Evolutionary conservation across 2,888 invertebrate genomes (phyloP).

Genomic region (Meganola albula): DNA sequence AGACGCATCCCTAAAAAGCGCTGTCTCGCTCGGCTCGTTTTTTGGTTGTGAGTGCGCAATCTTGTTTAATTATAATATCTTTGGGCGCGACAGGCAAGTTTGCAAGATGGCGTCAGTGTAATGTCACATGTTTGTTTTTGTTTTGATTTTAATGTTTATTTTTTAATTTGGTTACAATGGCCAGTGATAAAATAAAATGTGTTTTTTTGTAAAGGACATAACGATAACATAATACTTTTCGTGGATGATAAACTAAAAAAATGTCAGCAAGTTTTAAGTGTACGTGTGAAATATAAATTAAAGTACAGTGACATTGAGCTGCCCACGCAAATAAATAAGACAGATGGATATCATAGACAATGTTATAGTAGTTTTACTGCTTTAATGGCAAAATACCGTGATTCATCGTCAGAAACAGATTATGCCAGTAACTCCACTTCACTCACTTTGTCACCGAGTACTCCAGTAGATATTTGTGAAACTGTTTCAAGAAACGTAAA

Average conservation of each 20-base stretch:
- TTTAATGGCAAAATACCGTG: slow-evolving; percentile 16
- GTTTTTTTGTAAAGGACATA: slow-evolving; percentile 10
- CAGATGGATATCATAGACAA: slow-evolving; percentile 16
- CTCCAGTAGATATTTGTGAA: no score
- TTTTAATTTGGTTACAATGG: slow-evolving; percentile 8
- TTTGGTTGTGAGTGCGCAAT: no score
- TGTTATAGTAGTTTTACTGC: slow-evolving; percentile 16
- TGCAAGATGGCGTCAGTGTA: neutral
- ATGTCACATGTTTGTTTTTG: slow-evolving; percentile 6
- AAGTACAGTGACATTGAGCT: slow-evolving; percentile 9
- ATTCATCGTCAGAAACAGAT: no score
- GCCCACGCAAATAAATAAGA: slow-evolving; percentile 8
- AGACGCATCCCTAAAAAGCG: no score
- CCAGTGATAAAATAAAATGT: slow-evolving; percentile 10
- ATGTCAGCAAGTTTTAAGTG: no score
- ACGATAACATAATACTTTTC: slow-evolving; percentile 10
- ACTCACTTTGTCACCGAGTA: no score
- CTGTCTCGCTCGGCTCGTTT: no score
- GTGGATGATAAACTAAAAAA: slow-evolving; percentile 10
- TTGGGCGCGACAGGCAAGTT: no score
- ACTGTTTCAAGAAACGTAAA: no score
- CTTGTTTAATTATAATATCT: no score
- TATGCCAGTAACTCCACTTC: no score
- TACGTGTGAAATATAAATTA: slow-evolving; percentile 13
- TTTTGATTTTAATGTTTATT: slow-evolving; percentile 9